Evolutionary conservation across 2,888 invertebrate genomes (phyloP), one percentile per base, ranked within the genome.

Genomic region (Sthenelais limicola): DNA sequence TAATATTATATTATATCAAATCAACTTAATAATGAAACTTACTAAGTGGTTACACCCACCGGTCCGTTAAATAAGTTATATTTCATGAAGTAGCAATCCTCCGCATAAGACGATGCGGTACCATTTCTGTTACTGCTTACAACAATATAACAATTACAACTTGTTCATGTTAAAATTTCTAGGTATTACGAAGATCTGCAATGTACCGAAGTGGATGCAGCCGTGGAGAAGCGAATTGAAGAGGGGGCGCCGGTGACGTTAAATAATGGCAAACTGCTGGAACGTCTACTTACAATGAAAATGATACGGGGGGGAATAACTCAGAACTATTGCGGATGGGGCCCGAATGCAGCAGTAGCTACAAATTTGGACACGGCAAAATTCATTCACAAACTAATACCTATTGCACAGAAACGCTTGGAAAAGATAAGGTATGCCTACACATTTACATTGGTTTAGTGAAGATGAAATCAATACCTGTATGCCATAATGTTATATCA

Each of bases 141-240:
- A n/a, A n/a, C n/a, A n/a, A n/a, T n/a, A n/a, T n/a, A n/a, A n/a
- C n/a, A n/a, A n/a, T n/a, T n/a, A n/a, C n/a, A n/a, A n/a, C n/a
- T n/a, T n/a, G n/a, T n/a, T n/a, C n/a, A n/a, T n/a, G n/a, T n/a
- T n/a, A n/a, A n/a, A n/a, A n/a, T 24, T 43, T 77, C 9, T 73
- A 86, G 87, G 87, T 83, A 82, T 69, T 88, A 88, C 78, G 87
- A 88, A 76, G 86, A 87, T 71, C 77, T 88, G n/a, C 47, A 75
- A 15, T 84, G 85, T 76, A 21, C 67, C 9, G 83, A 79, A 5
- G 83, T 82, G 3, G 87, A 88, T 73, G 72, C 81, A 33, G 80
- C 84, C 0, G 80, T 88, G 30, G 33, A 74, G 33, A 54, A 78
- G n/a, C 77, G 87, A 68, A 73, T 88, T 28, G 67, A 76, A 9